Percentiles rank a stretch among this genome's conserved stretches.
phyloP scores from a whole-genome alignment of 1,140 invertebrate genomes.

The Cydia strobilella region DNA sequence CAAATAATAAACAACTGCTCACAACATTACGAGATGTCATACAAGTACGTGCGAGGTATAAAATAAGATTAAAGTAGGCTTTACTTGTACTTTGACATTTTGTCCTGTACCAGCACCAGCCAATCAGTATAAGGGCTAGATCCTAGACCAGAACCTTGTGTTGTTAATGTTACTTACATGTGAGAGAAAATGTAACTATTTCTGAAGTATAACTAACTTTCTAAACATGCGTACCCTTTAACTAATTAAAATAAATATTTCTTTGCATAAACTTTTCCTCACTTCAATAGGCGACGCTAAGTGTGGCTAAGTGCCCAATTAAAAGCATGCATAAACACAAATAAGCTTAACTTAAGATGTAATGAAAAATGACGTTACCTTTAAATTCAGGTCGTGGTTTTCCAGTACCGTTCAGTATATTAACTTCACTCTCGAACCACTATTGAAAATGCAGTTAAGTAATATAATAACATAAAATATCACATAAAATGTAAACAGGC shows the following conservation, averaged over 20 bases:
- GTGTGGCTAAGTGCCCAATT: constrained; percentile 21
- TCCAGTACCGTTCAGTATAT: constrained; percentile 59
- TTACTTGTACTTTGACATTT: constrained; percentile 36
- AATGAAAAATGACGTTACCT: constrained; percentile 58
- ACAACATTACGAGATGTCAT: neutral
- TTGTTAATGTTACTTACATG: constrained; percentile 60
- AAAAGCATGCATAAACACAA: constrained; percentile 22
- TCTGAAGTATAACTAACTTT: constrained; percentile 70
- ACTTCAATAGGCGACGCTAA: constrained; percentile 7
- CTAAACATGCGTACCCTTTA: constrained; percentile 52
- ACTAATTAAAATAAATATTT: constrained; percentile 29
- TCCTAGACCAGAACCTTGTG: constrained; percentile 58
- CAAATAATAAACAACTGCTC: constrained; percentile 18
- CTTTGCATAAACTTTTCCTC: constrained; percentile 10
- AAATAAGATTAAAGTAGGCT: constrained; percentile 14
- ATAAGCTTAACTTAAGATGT: constrained; percentile 31
- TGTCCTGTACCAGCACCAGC: constrained; percentile 54
- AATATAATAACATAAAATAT: constrained; percentile 51
- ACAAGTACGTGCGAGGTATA: constrained; percentile 6
- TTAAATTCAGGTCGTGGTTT: constrained; percentile 59
- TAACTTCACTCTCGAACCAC: constrained; percentile 68
- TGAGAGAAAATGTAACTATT: constrained; percentile 62
- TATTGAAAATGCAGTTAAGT: constrained; percentile 46
- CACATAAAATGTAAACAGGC: constrained; percentile 59
- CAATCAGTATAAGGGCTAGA: constrained; percentile 36